Evolutionary conservation across 2,888 invertebrate genomes (phyloP).

Genomic region (Pseudococcus jackbeardsleyi): DNA sequence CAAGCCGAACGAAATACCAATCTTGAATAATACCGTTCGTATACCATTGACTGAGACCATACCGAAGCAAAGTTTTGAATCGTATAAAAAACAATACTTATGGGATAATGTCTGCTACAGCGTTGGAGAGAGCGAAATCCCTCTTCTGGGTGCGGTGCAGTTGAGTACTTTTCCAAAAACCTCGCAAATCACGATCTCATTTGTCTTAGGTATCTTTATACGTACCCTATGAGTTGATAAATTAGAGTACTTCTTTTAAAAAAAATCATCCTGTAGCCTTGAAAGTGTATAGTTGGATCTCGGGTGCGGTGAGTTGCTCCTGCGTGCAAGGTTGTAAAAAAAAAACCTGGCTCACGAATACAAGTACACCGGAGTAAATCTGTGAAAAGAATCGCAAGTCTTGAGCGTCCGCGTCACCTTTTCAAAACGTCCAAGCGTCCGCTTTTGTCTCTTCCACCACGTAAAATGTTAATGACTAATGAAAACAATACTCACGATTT

Average conservation of each 20-base stretch:
- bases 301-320: not conserved
- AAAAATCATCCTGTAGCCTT: not conserved
- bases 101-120: not conserved
- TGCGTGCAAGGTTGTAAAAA: constrained; percentile 11
- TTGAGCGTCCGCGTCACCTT: not conserved
- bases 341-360: not conserved
- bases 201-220: not conserved
- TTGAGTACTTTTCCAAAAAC: not conserved
- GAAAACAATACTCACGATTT: constrained; percentile 15
- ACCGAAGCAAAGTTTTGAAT: not conserved
- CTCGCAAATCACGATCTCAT: constrained; percentile 17
- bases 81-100: not conserved
- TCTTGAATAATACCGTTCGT: not conserved
- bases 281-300: not conserved
- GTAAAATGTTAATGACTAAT: constrained; percentile 7
- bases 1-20: not conserved
- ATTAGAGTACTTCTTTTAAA: not conserved
- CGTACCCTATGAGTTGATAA: not conserved
- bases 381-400: constrained; percentile 1
- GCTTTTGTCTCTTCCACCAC: not conserved
- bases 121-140: too few relatives aligned
- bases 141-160: too few relatives aligned
- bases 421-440: constrained; percentile 1
- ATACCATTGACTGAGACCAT: not conserved
- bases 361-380: not conserved